phyloP scores from a whole-genome alignment of 2,797 vertebrate species.

The Lepidocolaptes lacrymiger region DNA sequence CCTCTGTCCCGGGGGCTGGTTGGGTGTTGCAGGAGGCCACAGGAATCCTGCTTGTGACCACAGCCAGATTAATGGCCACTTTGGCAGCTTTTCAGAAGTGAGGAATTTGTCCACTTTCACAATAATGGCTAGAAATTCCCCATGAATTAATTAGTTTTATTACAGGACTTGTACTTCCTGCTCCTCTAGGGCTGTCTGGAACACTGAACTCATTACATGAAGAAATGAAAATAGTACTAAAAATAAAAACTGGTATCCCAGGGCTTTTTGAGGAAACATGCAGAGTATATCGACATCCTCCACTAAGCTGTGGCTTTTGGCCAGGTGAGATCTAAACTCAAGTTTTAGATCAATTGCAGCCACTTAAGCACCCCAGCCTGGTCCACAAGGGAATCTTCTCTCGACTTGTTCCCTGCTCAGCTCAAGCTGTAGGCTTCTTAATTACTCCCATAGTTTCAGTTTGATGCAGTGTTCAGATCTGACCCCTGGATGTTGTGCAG shows the following conservation, averaged over 20 bases:
- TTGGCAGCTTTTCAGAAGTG: slow-evolving; percentile 53
- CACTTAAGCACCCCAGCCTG: neutral
- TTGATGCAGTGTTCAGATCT: neutral
- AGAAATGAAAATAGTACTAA: slow-evolving; percentile 57
- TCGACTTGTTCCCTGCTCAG: neutral
- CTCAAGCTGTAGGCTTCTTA: neutral
- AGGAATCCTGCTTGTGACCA: slow-evolving; percentile 56
- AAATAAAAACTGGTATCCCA: slow-evolving; percentile 46
- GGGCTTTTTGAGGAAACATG: neutral
- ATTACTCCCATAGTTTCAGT: neutral
- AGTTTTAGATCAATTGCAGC: neutral
- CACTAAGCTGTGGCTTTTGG: slow-evolving; percentile 1
- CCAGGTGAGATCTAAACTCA: slow-evolving; percentile 17
- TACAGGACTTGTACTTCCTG: slow-evolving; percentile 46
- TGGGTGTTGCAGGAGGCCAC: slow-evolving; percentile 49
- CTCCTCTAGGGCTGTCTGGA: slow-evolving; percentile 54
- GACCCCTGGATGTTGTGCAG: neutral
- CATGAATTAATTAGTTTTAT: slow-evolving; percentile 62
- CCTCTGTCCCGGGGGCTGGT: neutral
- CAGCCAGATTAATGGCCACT: slow-evolving; percentile 56
- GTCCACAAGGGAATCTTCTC: neutral
- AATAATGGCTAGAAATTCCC: slow-evolving; percentile 63
- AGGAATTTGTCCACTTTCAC: slow-evolving; percentile 61
- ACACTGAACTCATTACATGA: slow-evolving; percentile 47
- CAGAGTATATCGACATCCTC: neutral